Conservation (phyloP, 2,113 vertebrate genomes). For the Catharus minimus region DNA sequence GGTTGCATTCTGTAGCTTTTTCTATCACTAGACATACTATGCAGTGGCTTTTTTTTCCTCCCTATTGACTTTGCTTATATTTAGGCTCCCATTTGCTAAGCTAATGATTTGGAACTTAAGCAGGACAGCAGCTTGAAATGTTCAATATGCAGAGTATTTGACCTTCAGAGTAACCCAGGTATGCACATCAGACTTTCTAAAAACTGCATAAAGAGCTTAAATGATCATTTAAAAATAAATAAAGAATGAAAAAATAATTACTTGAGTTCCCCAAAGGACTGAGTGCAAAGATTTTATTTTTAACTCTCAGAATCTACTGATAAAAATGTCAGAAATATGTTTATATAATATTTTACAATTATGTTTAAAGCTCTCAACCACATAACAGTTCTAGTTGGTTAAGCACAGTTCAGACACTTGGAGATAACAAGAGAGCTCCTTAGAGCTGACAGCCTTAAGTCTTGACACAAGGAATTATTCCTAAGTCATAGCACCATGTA, state of each 20-base stretch:
- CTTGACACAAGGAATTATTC: background rate
- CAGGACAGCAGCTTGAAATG: slow-evolving; percentile 22
- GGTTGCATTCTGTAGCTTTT: background rate
- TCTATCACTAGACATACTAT: background rate
- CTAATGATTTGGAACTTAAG: slow-evolving; percentile 50
- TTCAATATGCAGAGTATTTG: background rate
- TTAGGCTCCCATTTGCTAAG: slow-evolving; percentile 20
- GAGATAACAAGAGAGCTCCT: background rate
- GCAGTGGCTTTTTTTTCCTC: background rate
- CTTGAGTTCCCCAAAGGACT: background rate
- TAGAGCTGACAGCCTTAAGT: background rate
- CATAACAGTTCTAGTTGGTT: background rate
- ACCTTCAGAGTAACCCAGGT: slow-evolving; percentile 31
- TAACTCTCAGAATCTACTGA: background rate
- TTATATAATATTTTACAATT: background rate
- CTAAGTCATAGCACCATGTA: background rate
- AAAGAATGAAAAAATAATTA: background rate
- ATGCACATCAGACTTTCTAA: background rate
- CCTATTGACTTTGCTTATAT: background rate
- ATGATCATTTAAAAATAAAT: background rate
- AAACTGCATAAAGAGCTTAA: background rate
- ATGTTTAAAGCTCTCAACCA: background rate
- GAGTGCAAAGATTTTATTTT: slow-evolving; percentile 1
- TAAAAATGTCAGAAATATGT: background rate
- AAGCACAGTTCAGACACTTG: background rate